Evolutionary conservation across 2,888 invertebrate genomes (phyloP), one percentile per base, ranked within the genome.

Genomic region (Listrodromus nycthemerus): DNA sequence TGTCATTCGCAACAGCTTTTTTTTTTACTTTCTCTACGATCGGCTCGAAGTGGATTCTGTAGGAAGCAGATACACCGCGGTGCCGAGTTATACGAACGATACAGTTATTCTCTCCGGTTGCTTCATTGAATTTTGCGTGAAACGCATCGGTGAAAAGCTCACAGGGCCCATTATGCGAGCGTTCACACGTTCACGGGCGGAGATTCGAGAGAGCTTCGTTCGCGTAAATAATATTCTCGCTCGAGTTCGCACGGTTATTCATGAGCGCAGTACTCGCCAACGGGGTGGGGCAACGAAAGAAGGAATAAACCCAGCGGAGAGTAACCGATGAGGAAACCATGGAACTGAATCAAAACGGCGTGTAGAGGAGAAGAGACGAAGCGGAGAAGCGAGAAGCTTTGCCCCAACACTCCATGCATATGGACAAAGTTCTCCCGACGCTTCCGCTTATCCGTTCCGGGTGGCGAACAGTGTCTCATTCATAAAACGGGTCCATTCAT

Each of bases 401-500:
- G 30, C 52, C 45, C 58, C 52, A n/a, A 45, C 45, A n/a, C 65
- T 41, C 19, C 58, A 41, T 63, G 41, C 24, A 48, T 71, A 24
- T 84, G 87, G 87, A 86, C 84, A 89, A 87, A 89, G 88, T 88
- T 70, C 63, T 50, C 37, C 13, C 67, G 24, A 52, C 69, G 88
- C 84, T 83, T 74, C 81, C 70, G 80, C 80, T 84, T 80, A 85
- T 87, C 86, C 85, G 45, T 4, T 30, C 61, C 5, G 30, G 55
- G 55, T 37, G 41, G 52, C 70, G 50, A 61, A 61, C 50, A 16
- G 69, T 37, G 7, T 24, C 24, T 45, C 55, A 67, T 67, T 55
- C 58, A 58, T 58, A 19, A 2, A 27, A 1, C 10, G 33, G 3
- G 55, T 13, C 27, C 24, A 65, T 65, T 50, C n/a, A 1, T 21